Percentiles rank a stretch among this genome's conserved stretches.
Conservation (phyloP, 2,888 invertebrate species). For the Orthonychiurus folsomi region DNA sequence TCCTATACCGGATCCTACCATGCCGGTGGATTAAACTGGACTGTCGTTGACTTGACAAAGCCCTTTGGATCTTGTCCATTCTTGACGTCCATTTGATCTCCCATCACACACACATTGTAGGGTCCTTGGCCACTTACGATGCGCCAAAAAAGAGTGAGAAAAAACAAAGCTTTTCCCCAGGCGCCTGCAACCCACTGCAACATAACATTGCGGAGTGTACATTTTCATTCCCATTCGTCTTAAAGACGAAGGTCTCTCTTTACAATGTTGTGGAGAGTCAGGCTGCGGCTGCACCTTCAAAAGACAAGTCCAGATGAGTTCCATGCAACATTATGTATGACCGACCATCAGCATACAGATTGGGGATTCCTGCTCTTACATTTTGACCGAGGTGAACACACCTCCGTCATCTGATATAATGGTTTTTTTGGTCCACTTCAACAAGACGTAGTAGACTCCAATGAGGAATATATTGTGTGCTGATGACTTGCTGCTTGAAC, state of each 20-base stretch:
- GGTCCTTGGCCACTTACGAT: background rate
- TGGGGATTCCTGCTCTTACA: background rate
- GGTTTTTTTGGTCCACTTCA: background rate
- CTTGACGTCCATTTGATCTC: background rate
- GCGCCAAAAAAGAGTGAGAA: background rate
- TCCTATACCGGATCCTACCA: too few relatives aligned
- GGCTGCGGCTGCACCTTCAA: background rate
- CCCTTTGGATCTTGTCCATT: background rate
- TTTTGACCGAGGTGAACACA: constrained; percentile 1
- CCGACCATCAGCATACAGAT: too few relatives aligned
- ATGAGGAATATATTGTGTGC: background rate
- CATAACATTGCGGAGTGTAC: too few relatives aligned
- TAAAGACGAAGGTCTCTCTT: background rate
- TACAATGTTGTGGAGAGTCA: background rate
- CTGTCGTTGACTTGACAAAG: background rate
- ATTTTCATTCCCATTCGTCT: too few relatives aligned
- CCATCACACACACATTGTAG: background rate
- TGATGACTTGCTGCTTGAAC: too few relatives aligned
- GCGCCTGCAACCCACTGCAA: background rate
- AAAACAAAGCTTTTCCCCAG: background rate
- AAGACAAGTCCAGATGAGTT: background rate
- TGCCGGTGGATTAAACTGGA: background rate
- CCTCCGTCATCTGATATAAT: background rate
- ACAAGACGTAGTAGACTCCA: background rate
- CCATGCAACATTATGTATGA: background rate